These are phyloP conservation scores for Zaprionus capensis DNA, from an alignment of 1,140 invertebrate genomes.

Conservation along the genomic window DNA sequence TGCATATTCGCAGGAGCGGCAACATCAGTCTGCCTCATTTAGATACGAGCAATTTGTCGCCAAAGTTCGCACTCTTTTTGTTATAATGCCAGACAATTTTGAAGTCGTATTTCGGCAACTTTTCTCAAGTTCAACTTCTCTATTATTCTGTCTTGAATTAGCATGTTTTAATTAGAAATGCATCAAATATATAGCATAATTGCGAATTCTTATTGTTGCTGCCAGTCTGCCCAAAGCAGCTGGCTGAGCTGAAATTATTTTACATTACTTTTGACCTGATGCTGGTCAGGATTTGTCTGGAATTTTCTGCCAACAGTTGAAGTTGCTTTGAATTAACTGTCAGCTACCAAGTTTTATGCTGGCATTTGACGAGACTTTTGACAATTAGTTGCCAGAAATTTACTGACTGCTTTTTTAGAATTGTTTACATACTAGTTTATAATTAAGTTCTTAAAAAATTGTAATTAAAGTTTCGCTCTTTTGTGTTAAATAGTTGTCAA, in stretches of 20 bases:
- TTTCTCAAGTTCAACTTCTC: conserved; percentile 34
- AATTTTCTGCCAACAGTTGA: background rate
- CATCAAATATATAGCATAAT: background rate
- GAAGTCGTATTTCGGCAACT: conserved; percentile 30
- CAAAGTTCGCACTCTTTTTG: conserved; percentile 60
- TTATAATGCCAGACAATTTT: conserved; percentile 51
- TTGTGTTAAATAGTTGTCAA: too few relatives aligned
- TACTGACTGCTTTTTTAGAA: background rate
- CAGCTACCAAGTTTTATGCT: background rate
- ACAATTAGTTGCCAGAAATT: background rate
- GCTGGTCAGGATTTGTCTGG: background rate
- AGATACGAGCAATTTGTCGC: conserved; percentile 53
- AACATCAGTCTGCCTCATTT: conserved; percentile 28
- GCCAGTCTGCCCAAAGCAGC: background rate
- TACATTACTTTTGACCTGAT: background rate
- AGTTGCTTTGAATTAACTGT: background rate
- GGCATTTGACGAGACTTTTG: background rate
- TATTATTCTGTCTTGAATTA: background rate
- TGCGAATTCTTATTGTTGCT: background rate
- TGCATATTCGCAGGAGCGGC: conserved; percentile 67
- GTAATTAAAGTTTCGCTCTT: background rate
- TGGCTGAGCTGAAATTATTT: background rate
- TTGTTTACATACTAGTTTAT: background rate
- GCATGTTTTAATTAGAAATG: conserved; percentile 24
- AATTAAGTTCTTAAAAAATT: background rate